phyloP scores from a whole-genome alignment of 2,888 invertebrate species.

The Lymantria dispar region DNA sequence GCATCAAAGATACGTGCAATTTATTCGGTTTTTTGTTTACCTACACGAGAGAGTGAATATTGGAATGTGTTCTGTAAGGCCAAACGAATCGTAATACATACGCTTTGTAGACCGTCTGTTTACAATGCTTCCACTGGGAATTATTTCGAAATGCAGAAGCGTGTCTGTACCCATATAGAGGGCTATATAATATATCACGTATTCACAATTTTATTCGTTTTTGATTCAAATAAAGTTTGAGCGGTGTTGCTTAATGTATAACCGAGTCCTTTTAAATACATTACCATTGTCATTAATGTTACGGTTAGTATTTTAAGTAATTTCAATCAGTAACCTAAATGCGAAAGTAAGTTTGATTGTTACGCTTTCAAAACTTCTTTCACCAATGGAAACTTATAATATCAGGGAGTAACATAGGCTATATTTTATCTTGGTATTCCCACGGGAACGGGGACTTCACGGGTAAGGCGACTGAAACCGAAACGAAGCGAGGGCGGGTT shows the following conservation, averaged over 20 bases:
- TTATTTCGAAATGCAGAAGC: conserved; percentile 41
- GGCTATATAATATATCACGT: neutral
- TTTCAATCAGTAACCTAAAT: neutral
- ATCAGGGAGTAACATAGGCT: too few species aligned
- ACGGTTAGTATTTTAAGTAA: neutral
- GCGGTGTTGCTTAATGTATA: too few species aligned
- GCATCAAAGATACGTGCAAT: neutral
- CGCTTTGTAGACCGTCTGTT: conserved; percentile 29
- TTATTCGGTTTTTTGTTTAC: neutral
- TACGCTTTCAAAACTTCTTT: too few species aligned
- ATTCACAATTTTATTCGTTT: neutral
- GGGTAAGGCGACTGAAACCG: too few species aligned
- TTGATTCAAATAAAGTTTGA: conserved; percentile 3
- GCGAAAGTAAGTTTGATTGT: too few species aligned
- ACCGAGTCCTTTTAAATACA: conserved; percentile 15
- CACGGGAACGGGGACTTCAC: too few species aligned
- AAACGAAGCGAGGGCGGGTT: too few species aligned
- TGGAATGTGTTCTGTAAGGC: conserved; percentile 1
- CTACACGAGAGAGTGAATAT: neutral
- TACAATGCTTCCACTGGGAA: conserved; percentile 41
- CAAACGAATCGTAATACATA: conserved; percentile 38
- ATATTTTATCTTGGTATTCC: too few species aligned
- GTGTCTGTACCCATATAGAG: conserved; percentile 16
- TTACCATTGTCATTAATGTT: conserved; percentile 2
- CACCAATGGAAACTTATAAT: too few species aligned